These are phyloP conservation scores for Molossus alvarezi DNA, from an alignment of 2,797 vertebrate species.

Conservation along the genomic window DNA sequence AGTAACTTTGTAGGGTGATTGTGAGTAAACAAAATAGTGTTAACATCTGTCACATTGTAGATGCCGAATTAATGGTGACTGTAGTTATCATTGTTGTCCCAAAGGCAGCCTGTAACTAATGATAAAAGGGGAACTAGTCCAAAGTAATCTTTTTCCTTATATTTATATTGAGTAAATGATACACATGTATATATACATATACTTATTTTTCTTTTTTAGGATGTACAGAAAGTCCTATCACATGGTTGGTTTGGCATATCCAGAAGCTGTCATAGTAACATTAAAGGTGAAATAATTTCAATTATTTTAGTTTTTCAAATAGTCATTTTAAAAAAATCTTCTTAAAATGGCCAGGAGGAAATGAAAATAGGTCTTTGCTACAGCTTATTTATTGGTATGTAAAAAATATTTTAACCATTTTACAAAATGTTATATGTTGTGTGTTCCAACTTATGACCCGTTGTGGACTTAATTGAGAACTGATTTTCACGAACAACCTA, in stretches of 20 bases:
- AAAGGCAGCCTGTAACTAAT: not conserved
- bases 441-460: not conserved
- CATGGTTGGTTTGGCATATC: conserved; percentile 97
- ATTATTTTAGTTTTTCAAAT: conserved; percentile 73
- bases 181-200: not conserved
- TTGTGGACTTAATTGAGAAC: not conserved
- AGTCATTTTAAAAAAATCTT: not conserved
- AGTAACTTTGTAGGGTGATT: not conserved
- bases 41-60: not conserved
- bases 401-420: conserved; percentile 36
- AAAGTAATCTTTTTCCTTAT: not conserved
- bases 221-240: conserved; percentile 98
- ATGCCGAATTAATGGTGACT: not conserved
- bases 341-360: not conserved
- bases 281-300: conserved; percentile 94
- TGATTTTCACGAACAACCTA: not conserved
- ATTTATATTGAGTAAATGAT: conserved; percentile 42
- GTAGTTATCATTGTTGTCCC: not conserved
- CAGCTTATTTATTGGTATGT: not conserved
- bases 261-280: conserved; percentile 94
- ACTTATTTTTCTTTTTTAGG: conserved; percentile 89
- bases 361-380: conserved; percentile 12
- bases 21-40: not conserved
- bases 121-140: not conserved
- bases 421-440: not conserved